Conservation (phyloP, 1,140 invertebrate species). For the Galendromus occidentalis region DNA sequence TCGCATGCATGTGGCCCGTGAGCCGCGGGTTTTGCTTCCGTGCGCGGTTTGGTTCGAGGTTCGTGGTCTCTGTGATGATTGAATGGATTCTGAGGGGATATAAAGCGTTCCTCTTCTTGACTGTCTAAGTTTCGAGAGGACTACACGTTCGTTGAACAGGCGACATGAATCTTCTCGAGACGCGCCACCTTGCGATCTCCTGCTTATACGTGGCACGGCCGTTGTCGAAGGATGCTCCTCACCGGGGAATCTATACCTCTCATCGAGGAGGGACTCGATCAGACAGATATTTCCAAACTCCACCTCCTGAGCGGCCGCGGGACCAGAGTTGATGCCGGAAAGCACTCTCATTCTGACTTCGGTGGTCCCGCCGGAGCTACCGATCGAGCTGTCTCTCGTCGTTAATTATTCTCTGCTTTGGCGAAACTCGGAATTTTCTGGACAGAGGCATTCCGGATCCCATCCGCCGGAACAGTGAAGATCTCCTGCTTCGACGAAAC, state of each 20-base stretch:
- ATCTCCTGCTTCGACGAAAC: conserved; percentile 99
- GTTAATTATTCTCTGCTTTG: conserved; percentile 95
- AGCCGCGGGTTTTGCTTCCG: too few species aligned
- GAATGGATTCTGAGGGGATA: too few species aligned
- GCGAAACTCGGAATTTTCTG: conserved; percentile 79
- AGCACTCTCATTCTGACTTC: conserved; percentile 96
- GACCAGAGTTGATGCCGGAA: conserved; percentile 95
- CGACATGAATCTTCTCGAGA: too few species aligned
- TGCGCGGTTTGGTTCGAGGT: too few species aligned
- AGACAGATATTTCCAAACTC: conserved; percentile 48
- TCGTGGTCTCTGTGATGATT: too few species aligned
- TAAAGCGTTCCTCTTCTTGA: too few species aligned
- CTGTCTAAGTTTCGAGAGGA: too few species aligned
- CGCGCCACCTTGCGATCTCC: conserved; percentile 79
- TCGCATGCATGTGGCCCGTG: too few species aligned
- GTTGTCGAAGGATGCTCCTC: conserved; percentile 93
- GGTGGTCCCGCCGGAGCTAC: conserved; percentile 94
- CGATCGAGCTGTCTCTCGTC: conserved; percentile 92
- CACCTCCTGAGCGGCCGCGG: conserved; percentile 92
- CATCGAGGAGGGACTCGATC: conserved; percentile 73
- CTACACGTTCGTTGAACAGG: too few species aligned
- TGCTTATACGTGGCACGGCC: conserved; percentile 76
- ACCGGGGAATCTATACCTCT: conserved; percentile 97
- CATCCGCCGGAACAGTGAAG: conserved; percentile 96
- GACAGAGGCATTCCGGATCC: conserved; percentile 98